Percentiles rank a stretch among this genome's conserved stretches.
Evolutionary conservation across 2,888 invertebrate species (phyloP).

Genomic region (Prosopocoilus inquinatus): DNA sequence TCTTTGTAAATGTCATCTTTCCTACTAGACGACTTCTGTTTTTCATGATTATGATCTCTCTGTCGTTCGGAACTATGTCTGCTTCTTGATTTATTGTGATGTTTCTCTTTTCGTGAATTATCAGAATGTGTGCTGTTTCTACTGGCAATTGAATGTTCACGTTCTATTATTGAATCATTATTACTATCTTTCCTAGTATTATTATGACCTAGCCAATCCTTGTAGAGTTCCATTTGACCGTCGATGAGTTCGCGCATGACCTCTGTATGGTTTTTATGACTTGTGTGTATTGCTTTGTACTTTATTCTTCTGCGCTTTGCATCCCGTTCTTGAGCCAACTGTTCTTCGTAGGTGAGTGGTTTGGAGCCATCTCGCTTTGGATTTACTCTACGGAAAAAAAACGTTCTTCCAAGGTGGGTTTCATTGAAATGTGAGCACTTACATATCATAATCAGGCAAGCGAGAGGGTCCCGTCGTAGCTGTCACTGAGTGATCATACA

Average conservation of each 20-base stretch:
- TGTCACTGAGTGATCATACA: slow-evolving; percentile 56
- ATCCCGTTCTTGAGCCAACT: slow-evolving; percentile 57
- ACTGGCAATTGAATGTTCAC: slow-evolving; percentile 14
- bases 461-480: slow-evolving; percentile 39
- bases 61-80: too few species aligned
- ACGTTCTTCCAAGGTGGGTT: neutral
- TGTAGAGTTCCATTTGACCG: slow-evolving; percentile 53
- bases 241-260: slow-evolving; percentile 59
- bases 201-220: slow-evolving; percentile 35
- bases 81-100: too few species aligned
- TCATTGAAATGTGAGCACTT: slow-evolving; percentile 28
- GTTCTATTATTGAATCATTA: slow-evolving; percentile 7
- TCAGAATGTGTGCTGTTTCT: slow-evolving; percentile 16
- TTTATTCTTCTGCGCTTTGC: slow-evolving; percentile 60
- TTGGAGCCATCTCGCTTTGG: slow-evolving; percentile 35
- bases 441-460: slow-evolving; percentile 47
- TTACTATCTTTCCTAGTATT: neutral
- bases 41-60: too few species aligned
- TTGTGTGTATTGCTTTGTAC: slow-evolving; percentile 57
- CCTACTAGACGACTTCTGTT: too few species aligned
- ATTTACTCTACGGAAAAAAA: slow-evolving; percentile 21
- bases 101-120: slow-evolving; percentile 3
- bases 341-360: slow-evolving; percentile 50
- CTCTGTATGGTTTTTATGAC: slow-evolving; percentile 58
- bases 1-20: too few species aligned